A percentile compares a stretch with the other conserved stretches of the same genome.
Conservation (phyloP, 1,140 invertebrate genomes). For the Sesamia nonagrioides region DNA sequence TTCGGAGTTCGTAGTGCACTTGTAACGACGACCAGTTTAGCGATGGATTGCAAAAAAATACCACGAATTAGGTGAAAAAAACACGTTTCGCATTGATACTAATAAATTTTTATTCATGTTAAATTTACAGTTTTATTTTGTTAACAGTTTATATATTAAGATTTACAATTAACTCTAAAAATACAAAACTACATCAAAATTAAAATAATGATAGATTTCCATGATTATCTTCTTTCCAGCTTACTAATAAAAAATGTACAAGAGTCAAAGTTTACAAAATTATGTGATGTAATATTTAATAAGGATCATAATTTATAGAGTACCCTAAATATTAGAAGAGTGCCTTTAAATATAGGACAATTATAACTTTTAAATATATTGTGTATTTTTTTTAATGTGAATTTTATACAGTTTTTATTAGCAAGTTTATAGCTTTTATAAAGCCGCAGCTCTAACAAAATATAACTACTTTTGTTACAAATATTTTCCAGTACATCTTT, state of each 20-base stretch:
- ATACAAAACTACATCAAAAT: slow-evolving; percentile 49
- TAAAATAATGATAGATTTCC: slow-evolving; percentile 39
- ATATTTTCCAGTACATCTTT: slow-evolving; percentile 21
- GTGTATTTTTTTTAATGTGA: not conserved
- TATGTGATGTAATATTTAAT: no score
- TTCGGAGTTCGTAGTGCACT: not conserved
- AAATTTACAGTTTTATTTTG: slow-evolving; percentile 55
- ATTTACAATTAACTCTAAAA: slow-evolving; percentile 50
- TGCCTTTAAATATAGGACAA: no score
- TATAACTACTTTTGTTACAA: not conserved
- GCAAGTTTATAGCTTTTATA: slow-evolving; percentile 38
- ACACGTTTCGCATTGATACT: no score
- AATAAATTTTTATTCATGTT: slow-evolving; percentile 45
- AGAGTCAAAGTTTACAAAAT: not conserved
- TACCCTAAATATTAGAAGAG: no score
- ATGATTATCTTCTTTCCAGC: not conserved
- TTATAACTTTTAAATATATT: not conserved
- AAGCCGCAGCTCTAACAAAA: slow-evolving; percentile 17
- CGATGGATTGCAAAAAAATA: no score
- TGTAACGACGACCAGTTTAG: no score
- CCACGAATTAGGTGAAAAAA: no score
- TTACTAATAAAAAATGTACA: slow-evolving; percentile 43
- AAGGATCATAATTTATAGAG: no score
- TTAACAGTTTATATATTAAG: slow-evolving; percentile 60
- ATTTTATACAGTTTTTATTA: slow-evolving; percentile 35